Conservation (phyloP, 2,888 invertebrate species). For the Torymus auratus region DNA sequence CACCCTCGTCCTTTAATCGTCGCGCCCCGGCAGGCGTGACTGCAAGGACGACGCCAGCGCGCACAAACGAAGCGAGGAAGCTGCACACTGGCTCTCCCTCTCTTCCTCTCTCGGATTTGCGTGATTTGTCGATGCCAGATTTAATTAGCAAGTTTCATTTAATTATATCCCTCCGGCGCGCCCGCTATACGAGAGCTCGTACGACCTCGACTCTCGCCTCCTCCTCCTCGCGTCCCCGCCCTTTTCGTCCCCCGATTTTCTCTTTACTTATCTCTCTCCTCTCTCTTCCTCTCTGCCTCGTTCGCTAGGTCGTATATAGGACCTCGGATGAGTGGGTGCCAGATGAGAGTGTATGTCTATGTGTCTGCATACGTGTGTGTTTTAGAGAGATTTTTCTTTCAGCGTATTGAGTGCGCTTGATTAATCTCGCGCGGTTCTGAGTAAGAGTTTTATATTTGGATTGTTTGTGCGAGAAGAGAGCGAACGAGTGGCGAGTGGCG, state of each 20-base stretch:
- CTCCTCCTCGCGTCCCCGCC: neutral
- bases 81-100: too few relatives aligned
- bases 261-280: neutral
- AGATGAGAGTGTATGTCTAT: too few relatives aligned
- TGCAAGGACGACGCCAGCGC: conserved; percentile 21
- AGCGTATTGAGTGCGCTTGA: neutral
- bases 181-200: neutral
- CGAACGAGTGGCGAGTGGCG: neutral
- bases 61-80: conserved; percentile 29
- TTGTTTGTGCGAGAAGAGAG: neutral
- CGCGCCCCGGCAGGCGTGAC: conserved; percentile 36
- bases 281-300: too few relatives aligned
- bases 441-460: conserved; percentile 27
- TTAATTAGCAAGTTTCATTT: conserved; percentile 71
- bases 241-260: neutral
- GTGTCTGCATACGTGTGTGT: neutral
- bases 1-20: conserved; percentile 53
- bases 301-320: too few relatives aligned
- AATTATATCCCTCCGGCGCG: conserved; percentile 60
- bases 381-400: neutral
- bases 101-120: conserved; percentile 47
- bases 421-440: neutral
- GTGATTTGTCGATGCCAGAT: conserved; percentile 67
- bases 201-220: neutral
- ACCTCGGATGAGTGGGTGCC: too few relatives aligned